Conservation (phyloP, 2,888 invertebrate species). For the Oligia fasciuncula region DNA sequence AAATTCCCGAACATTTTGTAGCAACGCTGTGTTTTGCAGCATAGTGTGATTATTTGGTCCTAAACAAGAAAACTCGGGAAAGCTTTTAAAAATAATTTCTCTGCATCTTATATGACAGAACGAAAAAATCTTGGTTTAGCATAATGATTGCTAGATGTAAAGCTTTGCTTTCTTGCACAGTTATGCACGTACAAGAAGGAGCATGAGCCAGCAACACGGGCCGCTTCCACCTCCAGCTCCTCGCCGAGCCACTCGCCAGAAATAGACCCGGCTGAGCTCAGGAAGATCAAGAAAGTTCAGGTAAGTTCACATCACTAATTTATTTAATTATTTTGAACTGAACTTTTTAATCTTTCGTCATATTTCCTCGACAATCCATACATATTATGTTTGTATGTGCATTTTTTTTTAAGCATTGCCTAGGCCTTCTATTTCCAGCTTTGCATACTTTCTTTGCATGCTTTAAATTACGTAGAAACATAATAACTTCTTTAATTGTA, state of each 20-base stretch:
- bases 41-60: not conserved
- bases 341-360: not conserved
- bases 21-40: no score
- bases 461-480: not conserved
- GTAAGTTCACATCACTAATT: constrained; percentile 65
- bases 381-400: no score
- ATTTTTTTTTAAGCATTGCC: not conserved
- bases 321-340: not conserved
- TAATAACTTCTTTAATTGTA: not conserved
- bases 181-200: constrained; percentile 95
- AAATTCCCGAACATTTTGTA: not conserved
- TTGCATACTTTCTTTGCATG: no score
- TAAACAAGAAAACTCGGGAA: not conserved
- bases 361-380: not conserved
- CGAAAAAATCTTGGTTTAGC: not conserved
- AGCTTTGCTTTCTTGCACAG: constrained; percentile 83
- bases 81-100: not conserved
- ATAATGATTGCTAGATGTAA: not conserved
- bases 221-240: constrained; percentile 81
- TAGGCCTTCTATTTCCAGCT: not conserved
- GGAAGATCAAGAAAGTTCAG: constrained; percentile 95
- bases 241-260: constrained; percentile 86
- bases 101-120: not conserved
- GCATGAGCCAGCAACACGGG: constrained; percentile 90
- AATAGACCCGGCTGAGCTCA: constrained; percentile 91